Evolutionary conservation across 2,888 invertebrate species (phyloP).

Genomic region (Dicranocentrus wangi): DNA sequence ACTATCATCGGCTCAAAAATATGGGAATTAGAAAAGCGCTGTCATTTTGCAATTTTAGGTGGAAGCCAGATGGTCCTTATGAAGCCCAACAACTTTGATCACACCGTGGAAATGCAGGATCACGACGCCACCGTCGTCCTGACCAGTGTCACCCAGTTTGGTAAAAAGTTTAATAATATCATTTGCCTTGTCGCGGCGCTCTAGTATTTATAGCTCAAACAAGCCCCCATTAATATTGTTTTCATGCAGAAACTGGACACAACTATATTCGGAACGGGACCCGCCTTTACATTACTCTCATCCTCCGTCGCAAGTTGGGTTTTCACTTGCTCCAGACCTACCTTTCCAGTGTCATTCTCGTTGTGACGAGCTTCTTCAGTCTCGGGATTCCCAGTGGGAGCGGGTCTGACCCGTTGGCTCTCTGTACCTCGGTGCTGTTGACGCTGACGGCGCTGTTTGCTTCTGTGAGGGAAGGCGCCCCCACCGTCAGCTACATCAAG

Average conservation of each 20-base stretch:
- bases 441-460: slow-evolving; percentile 24
- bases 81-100: too few species aligned
- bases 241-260: too few species aligned
- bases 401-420: not conserved
- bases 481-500: slow-evolving; percentile 27
- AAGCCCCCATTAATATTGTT: too few species aligned
- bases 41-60: not conserved
- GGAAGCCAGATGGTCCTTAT: not conserved
- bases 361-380: not conserved
- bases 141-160: not conserved
- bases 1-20: too few species aligned
- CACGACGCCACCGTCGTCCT: not conserved
- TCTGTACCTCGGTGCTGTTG: not conserved
- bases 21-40: too few species aligned
- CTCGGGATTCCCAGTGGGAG: slow-evolving; percentile 11
- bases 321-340: slow-evolving; percentile 32
- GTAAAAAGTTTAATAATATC: not conserved
- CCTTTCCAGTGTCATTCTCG: slow-evolving; percentile 5
- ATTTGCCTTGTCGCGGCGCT: too few species aligned
- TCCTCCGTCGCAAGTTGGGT: slow-evolving; percentile 12
- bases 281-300: not conserved
- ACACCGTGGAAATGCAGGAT: not conserved
- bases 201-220: too few species aligned
- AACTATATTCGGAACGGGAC: too few species aligned
- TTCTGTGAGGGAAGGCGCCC: slow-evolving; percentile 17